Base-by-base conservation (phyloP, 2,797 vertebrate genomes). In the Cetoscarus ocellatus region DNA sequence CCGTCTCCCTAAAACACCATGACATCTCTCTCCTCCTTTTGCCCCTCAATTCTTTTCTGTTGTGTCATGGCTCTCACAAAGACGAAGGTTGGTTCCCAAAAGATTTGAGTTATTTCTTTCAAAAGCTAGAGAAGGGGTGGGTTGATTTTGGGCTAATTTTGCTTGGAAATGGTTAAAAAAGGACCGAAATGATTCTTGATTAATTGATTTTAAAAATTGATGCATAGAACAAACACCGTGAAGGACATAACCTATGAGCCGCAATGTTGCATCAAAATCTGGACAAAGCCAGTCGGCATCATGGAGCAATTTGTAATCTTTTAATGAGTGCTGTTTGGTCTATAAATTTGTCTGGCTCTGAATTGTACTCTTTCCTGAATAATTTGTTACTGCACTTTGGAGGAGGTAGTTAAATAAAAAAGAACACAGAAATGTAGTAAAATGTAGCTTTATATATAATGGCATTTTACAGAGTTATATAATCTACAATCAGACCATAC, bases 191-290 rank as follows among this genome's bases (percentile, higher is more conserved):
- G n/a, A n/a, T n/a, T n/a, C n/a, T n/a, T n/a, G n/a, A n/a, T n/a
- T n/a, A n/a, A 90, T 89, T 87, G 81, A 86, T 90, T 89, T 89
- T 84, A 76, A 86, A 83, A 84, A 89, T 79, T 80, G 64, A 89
- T 85, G 70, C 72, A 38, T 18, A 27, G 15, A 77, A 79, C 70
- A 70, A 84, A 76, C 48, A 12, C 42, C 65, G 65, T 83, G 77
- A 91, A 89, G 86, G 89, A 89, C 82, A 81, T 10, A 80, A 80
- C 76, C 73, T 64, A 38, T 50, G 64, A 78, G 67, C 34, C 54
- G 58, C 65, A 73, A 19, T 72, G 49, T 55, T 73, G 58, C 57
- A 75, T 72, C 78, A 4, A 67, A 44, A 86, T 70, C 65, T 50
- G 36, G 44, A 53, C 38, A 45, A 73, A 85, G 84, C 77, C 11